Evolutionary conservation across 2,888 invertebrate genomes (phyloP), one percentile per base, ranked within the genome.

Genomic region (Venusia cambrica): DNA sequence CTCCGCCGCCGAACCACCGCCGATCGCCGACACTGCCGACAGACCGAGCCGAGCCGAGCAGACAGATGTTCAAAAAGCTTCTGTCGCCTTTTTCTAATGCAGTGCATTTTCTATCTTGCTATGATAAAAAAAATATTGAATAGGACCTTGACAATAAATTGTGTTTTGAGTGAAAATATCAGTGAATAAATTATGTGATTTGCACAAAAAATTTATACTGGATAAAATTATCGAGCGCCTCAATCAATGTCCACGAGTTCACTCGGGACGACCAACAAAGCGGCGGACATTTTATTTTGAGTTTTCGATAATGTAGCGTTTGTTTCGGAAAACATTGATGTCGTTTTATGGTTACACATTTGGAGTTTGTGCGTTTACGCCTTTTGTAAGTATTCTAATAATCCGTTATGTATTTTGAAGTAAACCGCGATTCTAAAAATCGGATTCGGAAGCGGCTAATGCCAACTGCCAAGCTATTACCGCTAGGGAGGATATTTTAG

Each of bases 221-320:
- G 66, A 66, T 51, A 70, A 73, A 76, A 71, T 73, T 80, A 77
- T 81, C 71, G 79, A 80, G 81, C 85, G 80, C 76, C 79, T 79
- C 76, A 73, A n/a, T n/a, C n/a, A n/a, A 83, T 85, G 83, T 87
- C 87, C 85, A 87, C 87, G 84, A 85, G 85, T 87, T 84, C 84
- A 84, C 69, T 85, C 77, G 78, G 80, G 75, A 85, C n/a, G n/a
- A n/a, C 85, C 85, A 84, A 87, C 87, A 84, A 85, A 85, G 87
- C 87, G 87, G 87, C 87, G 87, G 87, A 88, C 87, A 88, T 88
- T 87, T 88, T 88, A 88, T 88, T 87, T 87, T 84, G 84, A 85
- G 80, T 81, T 80, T 77, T 85, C 79, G 83, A 88, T 87, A 87
- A 87, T 88, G 87, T 88, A 87, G 87, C 84, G 75, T 81, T 84